Conservation (phyloP, 2,113 vertebrate species). For the Etheostoma spectabile region DNA sequence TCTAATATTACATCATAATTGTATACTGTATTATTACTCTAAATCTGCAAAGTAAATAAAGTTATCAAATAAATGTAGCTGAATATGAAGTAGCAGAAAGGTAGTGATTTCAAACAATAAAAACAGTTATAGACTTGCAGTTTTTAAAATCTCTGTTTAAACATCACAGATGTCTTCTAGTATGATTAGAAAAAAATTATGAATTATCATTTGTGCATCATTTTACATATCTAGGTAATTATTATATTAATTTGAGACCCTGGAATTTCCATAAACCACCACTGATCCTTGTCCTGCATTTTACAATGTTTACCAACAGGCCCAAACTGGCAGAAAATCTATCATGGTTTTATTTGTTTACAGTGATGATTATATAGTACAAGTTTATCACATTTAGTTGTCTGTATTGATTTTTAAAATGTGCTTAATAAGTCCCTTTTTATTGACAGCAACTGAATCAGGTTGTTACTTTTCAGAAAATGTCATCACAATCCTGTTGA, state of each 20-base stretch:
- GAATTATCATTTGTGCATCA: no score
- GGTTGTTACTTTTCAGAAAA: not conserved
- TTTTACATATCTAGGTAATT: no score
- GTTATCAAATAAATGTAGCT: no score
- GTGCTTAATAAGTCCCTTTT: not conserved
- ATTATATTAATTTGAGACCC: no score
- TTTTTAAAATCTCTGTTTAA: no score
- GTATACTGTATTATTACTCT: not conserved
- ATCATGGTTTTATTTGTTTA: not conserved
- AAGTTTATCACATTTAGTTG: not conserved
- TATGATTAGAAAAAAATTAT: no score
- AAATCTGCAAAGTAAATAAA: not conserved
- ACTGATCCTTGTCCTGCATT: not conserved
- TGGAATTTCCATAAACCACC: no score
- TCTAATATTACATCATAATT: not conserved
- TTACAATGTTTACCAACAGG: not conserved
- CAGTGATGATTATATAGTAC: not conserved
- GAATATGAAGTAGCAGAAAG: no score
- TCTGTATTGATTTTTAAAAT: not conserved
- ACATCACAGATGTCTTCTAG: no score
- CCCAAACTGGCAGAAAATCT: not conserved
- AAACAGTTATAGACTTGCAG: no score
- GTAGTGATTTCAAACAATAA: no score
- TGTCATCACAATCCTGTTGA: not conserved
- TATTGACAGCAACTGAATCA: not conserved